Evolutionary conservation across 2,113 vertebrate genomes (phyloP).

Genomic region (Oncorhynchus clarkii): DNA sequence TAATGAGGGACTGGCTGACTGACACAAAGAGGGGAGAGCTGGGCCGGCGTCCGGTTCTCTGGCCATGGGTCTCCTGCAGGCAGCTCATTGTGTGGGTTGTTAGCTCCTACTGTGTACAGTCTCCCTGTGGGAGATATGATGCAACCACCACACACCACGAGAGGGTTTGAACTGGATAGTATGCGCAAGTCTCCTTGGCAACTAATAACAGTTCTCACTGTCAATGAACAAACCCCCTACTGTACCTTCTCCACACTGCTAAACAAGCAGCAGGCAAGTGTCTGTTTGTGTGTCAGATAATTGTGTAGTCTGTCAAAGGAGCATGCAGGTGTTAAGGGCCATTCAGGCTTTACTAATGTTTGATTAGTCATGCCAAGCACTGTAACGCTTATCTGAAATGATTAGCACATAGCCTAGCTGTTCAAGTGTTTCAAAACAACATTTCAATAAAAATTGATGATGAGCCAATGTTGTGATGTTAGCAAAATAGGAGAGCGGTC

Average conservation of each 20-base stretch:
- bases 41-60: constrained; percentile 77
- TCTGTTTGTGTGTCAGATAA: constrained; percentile 14
- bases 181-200: constrained; percentile 35
- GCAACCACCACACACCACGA: constrained; percentile 32
- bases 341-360: constrained; percentile 14
- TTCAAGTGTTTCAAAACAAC: background rate
- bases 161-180: background rate
- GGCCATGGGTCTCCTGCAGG: constrained; percentile 25
- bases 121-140: constrained; percentile 15
- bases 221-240: constrained; percentile 1
- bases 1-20: no score
- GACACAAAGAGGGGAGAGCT: no score
- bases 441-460: background rate
- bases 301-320: background rate
- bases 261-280: background rate
- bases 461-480: background rate
- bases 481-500: constrained; percentile 41
- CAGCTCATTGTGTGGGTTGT: constrained; percentile 60
- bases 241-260: background rate
- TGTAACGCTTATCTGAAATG: background rate
- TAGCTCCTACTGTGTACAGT: constrained; percentile 21
- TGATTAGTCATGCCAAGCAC: background rate
- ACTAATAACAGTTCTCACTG: constrained; percentile 13
- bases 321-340: background rate
- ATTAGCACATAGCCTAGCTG: background rate